phyloP scores from a whole-genome alignment of 2,888 invertebrate genomes.

The Tortrix viridana region DNA sequence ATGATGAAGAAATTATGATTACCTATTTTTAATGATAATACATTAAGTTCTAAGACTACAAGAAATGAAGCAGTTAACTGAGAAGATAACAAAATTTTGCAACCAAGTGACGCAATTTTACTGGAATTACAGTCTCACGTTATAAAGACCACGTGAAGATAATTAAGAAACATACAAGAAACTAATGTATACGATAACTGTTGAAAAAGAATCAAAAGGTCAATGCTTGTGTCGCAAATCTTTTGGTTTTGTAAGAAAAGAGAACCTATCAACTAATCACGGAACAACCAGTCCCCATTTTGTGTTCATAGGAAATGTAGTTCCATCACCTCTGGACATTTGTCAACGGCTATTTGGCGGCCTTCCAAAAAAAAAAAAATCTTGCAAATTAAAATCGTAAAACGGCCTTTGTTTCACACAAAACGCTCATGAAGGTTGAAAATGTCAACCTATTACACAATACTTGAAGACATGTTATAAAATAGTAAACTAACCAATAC shows the following conservation, averaged over 20 bases:
- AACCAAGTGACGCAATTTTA: constrained; percentile 25
- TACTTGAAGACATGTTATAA: constrained; percentile 20
- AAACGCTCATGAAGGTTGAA: constrained; percentile 12
- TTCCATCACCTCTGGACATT: constrained; percentile 4
- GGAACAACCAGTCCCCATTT: background rate
- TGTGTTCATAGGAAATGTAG: background rate
- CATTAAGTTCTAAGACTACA: background rate
- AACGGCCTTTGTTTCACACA: background rate
- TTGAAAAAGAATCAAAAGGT: too few relatives aligned
- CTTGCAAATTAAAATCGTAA: background rate
- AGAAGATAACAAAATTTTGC: constrained; percentile 29
- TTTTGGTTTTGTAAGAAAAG: too few relatives aligned
- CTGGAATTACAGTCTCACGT: constrained; percentile 27
- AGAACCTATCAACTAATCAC: background rate
- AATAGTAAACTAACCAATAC: constrained; percentile 13
- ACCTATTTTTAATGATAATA: background rate
- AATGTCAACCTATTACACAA: constrained; percentile 24
- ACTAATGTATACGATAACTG: too few relatives aligned
- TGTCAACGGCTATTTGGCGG: constrained; percentile 24
- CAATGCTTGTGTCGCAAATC: too few relatives aligned
- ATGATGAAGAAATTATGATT: too few relatives aligned
- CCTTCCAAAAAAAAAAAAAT: constrained; percentile 7
- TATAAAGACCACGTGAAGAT: constrained; percentile 16
- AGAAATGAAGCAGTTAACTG: constrained; percentile 2
- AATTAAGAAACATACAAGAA: constrained; percentile 25